Base-by-base conservation (phyloP, 2,113 vertebrate genomes). In the Paralichthys olivaceus region DNA sequence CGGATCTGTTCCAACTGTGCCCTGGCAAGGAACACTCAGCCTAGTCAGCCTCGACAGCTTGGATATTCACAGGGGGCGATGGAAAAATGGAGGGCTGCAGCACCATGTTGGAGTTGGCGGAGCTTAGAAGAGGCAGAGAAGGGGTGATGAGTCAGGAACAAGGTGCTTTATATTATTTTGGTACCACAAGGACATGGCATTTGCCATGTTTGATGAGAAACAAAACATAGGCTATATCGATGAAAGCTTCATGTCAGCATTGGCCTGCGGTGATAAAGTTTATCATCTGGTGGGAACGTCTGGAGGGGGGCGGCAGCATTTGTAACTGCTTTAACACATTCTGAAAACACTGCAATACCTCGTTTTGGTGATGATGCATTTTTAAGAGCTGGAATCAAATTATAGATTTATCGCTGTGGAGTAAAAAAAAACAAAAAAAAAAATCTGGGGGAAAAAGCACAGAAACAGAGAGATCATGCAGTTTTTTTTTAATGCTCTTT, bases 1-100 rank as follows among this genome's bases (percentile, higher is more conserved):
- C 89, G 88, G 91, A 94, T 94, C 91, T 86, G 83, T 89, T 94
- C 94, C 91, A 93, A 92, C 93, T 87, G 92, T 77, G 92, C 87
- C 87, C 92, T 94, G 94, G 93, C 94, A 95, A 87, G 81, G 82
- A 90, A 87, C 85, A 61, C 54, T 87, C 61, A 64, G 86, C 87
- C 85, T 91, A 86, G 93, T 88, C 91, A 90, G 92, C 80, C 88
- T 85, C 84, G 86, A 94, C 94, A 95, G 94, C 94, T 94, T 95
- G 94, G 93, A 92, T 90, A 89, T 80, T 93, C 81, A 85, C 91
- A 88, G 92, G 93, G 86, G 93, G 93, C 83, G 67, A 85, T 87
- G 87, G 89, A 90, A 88, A 88, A 92, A 77, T 89, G 89, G 87
- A 92, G 87, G 86, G 80, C 69, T 83, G 75, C 80, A 65, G 67